These are phyloP conservation scores for Vulpes vulpes DNA, from an alignment of 2,113 vertebrate genomes.

Conservation along the genomic window DNA sequence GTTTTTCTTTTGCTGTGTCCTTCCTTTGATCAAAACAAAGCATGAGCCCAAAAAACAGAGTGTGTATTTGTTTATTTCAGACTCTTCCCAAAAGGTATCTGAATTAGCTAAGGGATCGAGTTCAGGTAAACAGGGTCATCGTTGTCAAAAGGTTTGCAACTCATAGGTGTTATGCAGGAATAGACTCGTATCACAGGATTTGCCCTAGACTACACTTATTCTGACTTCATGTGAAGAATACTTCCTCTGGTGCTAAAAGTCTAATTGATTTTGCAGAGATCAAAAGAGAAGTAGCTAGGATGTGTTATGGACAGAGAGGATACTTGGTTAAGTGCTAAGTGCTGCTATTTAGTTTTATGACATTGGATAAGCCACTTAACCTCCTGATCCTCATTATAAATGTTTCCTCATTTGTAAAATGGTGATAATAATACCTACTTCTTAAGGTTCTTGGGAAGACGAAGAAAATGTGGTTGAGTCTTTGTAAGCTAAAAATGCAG, in stretches of 20 bases:
- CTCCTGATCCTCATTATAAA: not conserved
- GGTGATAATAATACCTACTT: not conserved
- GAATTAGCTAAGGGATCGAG: not conserved
- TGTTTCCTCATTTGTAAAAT: slow-evolving; percentile 17
- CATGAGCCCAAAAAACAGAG: not conserved
- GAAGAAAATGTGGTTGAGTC: not conserved
- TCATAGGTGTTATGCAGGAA: not conserved
- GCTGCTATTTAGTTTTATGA: not conserved
- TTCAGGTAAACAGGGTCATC: not conserved
- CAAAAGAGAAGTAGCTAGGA: not conserved
- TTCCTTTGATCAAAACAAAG: slow-evolving; percentile 7
- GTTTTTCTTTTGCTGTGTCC: not conserved
- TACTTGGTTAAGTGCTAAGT: not conserved
- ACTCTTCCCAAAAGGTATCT: not conserved
- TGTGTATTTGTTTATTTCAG: not conserved
- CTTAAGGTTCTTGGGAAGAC: not conserved
- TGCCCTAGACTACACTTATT: not conserved
- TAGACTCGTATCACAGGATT: not conserved
- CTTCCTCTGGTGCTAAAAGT: not conserved
- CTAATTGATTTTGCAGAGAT: not conserved
- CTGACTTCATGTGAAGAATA: not conserved
- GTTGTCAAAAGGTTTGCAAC: not conserved
- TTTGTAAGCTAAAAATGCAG: not conserved
- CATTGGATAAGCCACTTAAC: not conserved
- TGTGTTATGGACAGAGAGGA: not conserved